A percentile compares a stretch with the other conserved stretches of the same genome.
These are phyloP conservation scores for Tyto alba DNA, from an alignment of 2,113 vertebrate genomes.

Conservation along the genomic window DNA sequence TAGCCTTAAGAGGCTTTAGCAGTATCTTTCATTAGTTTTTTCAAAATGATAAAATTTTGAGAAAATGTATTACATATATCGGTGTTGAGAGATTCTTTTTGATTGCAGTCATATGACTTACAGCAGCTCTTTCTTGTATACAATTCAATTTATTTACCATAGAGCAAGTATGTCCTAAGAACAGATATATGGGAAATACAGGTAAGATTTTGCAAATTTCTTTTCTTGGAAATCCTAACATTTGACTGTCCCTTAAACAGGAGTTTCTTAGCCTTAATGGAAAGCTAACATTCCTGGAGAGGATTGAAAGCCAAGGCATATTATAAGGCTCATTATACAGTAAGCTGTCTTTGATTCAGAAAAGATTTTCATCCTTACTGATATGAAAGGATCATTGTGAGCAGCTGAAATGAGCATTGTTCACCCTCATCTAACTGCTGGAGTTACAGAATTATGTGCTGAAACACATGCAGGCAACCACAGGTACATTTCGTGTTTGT, in stretches of 20 bases:
- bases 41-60: neutral
- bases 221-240: neutral
- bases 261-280: neutral
- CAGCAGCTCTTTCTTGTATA: neutral
- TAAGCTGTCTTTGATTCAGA: slow-evolving; percentile 16
- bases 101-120: neutral
- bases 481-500: neutral
- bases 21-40: neutral
- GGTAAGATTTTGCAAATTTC: neutral
- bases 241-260: neutral
- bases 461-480: neutral
- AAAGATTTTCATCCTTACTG: slow-evolving; percentile 4
- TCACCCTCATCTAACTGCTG: neutral
- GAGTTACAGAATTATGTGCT: neutral
- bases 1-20: neutral
- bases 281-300: slow-evolving; percentile 11
- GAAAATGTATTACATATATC: neutral
- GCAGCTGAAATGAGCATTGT: slow-evolving; percentile 1
- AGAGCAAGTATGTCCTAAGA: neutral
- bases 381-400: slow-evolving; percentile 27
- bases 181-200: neutral
- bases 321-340: neutral
- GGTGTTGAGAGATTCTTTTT: neutral
- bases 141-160: neutral
- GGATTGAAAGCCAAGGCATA: neutral